A percentile compares a stretch with the other conserved stretches of the same genome.
Conservation (phyloP, 1,140 invertebrate genomes). For the Gryon sp. region DNA sequence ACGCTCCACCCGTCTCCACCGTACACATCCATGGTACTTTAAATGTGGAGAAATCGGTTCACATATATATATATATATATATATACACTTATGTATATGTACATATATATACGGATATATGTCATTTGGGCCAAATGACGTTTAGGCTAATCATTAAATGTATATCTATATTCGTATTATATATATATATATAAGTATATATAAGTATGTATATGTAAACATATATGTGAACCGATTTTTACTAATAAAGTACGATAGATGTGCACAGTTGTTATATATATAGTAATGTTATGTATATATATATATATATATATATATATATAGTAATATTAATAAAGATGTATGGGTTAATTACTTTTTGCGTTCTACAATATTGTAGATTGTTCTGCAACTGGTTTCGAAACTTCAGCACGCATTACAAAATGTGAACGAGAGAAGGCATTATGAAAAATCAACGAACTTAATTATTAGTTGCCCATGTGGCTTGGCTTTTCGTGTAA, state of each 20-base stretch:
- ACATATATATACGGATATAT: too few species aligned
- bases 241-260: too few species aligned
- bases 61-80: conserved; percentile 24
- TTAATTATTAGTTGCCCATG: conserved; percentile 43
- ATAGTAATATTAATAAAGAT: conserved; percentile 1
- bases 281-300: too few species aligned
- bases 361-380: conserved; percentile 24
- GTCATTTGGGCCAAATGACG: too few species aligned
- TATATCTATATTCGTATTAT: too few species aligned
- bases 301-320: too few species aligned
- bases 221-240: too few species aligned
- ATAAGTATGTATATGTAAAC: too few species aligned
- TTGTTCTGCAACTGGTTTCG: conserved; percentile 32
- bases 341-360: not conserved
- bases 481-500: conserved; percentile 38
- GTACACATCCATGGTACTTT: conserved; percentile 38
- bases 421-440: conserved; percentile 21
- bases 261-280: too few species aligned
- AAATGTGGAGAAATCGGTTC: conserved; percentile 57
- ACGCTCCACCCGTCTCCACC: conserved; percentile 66
- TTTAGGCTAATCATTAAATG: too few species aligned
- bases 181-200: too few species aligned
- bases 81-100: too few species aligned
- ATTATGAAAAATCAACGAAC: conserved; percentile 41
- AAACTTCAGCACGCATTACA: conserved; percentile 45